Percentiles rank a stretch among this genome's conserved stretches.
phyloP scores from a whole-genome alignment of 2,797 vertebrate species.

The Rousettus madagascariensis region DNA sequence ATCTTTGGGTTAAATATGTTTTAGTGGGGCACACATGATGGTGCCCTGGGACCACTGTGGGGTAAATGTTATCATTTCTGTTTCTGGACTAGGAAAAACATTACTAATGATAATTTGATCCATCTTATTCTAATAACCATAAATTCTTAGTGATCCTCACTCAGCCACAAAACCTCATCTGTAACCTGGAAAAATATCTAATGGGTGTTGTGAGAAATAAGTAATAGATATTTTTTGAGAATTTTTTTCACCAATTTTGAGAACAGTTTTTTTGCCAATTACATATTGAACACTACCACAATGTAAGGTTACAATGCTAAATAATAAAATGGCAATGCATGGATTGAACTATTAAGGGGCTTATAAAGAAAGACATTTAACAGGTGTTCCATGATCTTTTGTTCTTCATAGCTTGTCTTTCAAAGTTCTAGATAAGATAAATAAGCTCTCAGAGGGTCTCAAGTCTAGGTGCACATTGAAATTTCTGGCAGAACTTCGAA shows the following conservation, averaged over 20 bases:
- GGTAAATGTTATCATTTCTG: neutral
- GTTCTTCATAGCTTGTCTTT: neutral
- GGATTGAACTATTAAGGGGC: neutral
- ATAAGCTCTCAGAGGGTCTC: neutral
- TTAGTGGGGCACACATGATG: neutral
- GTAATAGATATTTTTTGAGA: neutral
- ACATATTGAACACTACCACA: neutral
- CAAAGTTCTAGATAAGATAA: neutral
- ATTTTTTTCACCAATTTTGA: neutral
- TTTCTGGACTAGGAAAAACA: neutral
- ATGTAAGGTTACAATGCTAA: neutral
- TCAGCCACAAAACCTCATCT: neutral
- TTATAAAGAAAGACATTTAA: neutral
- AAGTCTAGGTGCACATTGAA: neutral
- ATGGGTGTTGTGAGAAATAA: neutral
- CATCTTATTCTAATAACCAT: constrained; percentile 10
- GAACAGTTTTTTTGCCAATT: neutral
- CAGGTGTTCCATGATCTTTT: neutral
- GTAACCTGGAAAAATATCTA: neutral
- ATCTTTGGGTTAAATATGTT: neutral
- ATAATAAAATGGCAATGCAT: neutral
- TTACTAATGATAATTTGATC: neutral
- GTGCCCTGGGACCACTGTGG: neutral
- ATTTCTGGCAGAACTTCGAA: constrained; percentile 25
- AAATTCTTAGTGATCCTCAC: neutral